Conservation (phyloP, 2,888 invertebrate genomes). For the Netelia inedita region DNA sequence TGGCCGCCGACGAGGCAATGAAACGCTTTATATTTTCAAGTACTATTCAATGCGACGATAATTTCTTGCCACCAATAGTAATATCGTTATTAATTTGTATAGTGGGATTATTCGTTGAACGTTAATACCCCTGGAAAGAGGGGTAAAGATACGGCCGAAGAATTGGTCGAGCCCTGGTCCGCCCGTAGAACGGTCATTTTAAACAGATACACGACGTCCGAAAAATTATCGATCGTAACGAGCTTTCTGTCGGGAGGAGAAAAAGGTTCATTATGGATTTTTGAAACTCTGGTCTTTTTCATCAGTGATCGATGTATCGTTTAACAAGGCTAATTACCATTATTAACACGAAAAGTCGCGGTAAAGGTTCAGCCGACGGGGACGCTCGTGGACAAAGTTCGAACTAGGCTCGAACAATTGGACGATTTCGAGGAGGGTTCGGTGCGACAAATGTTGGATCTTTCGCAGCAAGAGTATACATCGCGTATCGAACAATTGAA, state of each 20-base stretch:
- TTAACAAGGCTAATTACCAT: background rate
- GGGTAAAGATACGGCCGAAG: constrained; percentile 79
- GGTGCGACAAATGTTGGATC: constrained; percentile 93
- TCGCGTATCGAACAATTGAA: constrained; percentile 95
- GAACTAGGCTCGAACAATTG: constrained; percentile 95
- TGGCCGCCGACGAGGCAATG: constrained; percentile 86
- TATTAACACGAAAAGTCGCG: constrained; percentile 86
- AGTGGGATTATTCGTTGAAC: constrained; percentile 84
- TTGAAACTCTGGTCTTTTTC: background rate
- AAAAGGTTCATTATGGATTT: constrained; percentile 87
- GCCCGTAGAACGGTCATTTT: constrained; percentile 92
- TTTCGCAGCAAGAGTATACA: constrained; percentile 97
- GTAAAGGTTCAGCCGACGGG: constrained; percentile 91
- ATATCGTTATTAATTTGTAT: constrained; percentile 60
- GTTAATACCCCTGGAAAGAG: constrained; percentile 76
- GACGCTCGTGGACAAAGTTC: constrained; percentile 94
- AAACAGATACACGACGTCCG: constrained; percentile 96
- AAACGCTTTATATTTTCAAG: constrained; percentile 19
- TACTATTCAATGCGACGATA: background rate
- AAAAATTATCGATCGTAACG: constrained; percentile 95
- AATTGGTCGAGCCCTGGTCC: constrained; percentile 92
- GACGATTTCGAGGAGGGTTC: constrained; percentile 97
- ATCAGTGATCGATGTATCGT: background rate
- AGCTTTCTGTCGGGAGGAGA: constrained; percentile 94
- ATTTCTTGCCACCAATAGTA: background rate